Evolutionary conservation across 2,888 invertebrate genomes (phyloP).

Genomic region (Tromatobia lineatoria): DNA sequence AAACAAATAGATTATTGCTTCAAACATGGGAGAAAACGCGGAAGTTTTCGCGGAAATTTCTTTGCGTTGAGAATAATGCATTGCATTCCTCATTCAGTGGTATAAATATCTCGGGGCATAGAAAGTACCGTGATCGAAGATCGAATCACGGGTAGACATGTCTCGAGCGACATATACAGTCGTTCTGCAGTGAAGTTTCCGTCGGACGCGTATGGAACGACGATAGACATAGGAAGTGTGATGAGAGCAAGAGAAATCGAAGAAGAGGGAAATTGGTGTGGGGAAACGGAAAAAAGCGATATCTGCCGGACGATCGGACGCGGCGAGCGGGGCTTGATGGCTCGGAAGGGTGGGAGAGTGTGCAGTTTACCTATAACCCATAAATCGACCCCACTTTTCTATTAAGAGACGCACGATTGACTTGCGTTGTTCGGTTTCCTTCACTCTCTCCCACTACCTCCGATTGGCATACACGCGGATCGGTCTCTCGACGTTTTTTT

Average conservation of each 20-base stretch:
- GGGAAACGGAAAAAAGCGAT: constrained; percentile 78
- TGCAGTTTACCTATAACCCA: constrained; percentile 84
- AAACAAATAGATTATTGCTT: background rate
- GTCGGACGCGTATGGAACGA: constrained; percentile 62
- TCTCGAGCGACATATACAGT: constrained; percentile 61
- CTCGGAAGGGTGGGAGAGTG: constrained; percentile 74
- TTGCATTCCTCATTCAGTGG: constrained; percentile 26
- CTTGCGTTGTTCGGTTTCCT: constrained; percentile 83
- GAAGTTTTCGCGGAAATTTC: constrained; percentile 2
- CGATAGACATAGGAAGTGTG: constrained; percentile 35
- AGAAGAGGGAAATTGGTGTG: constrained; percentile 66
- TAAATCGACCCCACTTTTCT: constrained; percentile 85
- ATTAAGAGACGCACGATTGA: constrained; percentile 85
- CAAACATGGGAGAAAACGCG: background rate
- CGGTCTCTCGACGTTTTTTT: constrained; percentile 38
- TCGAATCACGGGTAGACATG: constrained; percentile 64
- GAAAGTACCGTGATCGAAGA: constrained; percentile 58
- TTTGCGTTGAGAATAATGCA: constrained; percentile 41
- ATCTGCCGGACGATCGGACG: constrained; percentile 79
- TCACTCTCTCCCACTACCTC: constrained; percentile 66
- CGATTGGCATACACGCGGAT: constrained; percentile 58
- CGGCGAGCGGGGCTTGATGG: constrained; percentile 74
- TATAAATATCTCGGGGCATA: constrained; percentile 38
- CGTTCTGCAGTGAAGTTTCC: constrained; percentile 54
- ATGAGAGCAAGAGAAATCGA: constrained; percentile 46